These are phyloP conservation scores for Pecten maximus DNA, from an alignment of 2,888 invertebrate species.

Conservation along the genomic window DNA sequence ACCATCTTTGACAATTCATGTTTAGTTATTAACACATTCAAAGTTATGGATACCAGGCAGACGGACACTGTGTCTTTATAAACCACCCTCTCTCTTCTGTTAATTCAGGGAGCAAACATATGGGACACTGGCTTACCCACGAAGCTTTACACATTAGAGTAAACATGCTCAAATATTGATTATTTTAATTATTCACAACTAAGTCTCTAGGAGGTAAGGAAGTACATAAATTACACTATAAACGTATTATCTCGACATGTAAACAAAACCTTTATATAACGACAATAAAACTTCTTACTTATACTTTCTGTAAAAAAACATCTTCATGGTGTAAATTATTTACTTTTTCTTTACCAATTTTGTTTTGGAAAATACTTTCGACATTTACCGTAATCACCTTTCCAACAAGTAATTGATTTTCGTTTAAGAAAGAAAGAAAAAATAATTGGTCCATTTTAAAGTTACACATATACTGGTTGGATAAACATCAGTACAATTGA, in stretches of 20 bases:
- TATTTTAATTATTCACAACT: not conserved
- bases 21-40: too few relatives aligned
- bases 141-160: not conserved
- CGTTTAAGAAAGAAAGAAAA: conserved; percentile 20
- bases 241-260: not conserved
- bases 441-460: not conserved
- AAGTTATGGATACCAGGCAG: not conserved
- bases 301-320: not conserved
- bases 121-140: not conserved
- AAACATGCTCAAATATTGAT: conserved; percentile 17
- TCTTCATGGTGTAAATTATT: not conserved
- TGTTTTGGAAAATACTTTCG: not conserved
- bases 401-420: conserved; percentile 5
- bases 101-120: not conserved
- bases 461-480: not conserved
- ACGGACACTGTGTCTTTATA: not conserved
- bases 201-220: not conserved
- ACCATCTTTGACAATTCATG: too few relatives aligned
- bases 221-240: not conserved
- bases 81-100: not conserved
- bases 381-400: conserved; percentile 26
- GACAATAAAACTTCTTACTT: not conserved
- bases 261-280: not conserved
- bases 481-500: conserved; percentile 19
- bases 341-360: not conserved